Evolutionary conservation across 2,797 vertebrate species (phyloP).

Genomic region (Hoplostethus atlanticus): DNA sequence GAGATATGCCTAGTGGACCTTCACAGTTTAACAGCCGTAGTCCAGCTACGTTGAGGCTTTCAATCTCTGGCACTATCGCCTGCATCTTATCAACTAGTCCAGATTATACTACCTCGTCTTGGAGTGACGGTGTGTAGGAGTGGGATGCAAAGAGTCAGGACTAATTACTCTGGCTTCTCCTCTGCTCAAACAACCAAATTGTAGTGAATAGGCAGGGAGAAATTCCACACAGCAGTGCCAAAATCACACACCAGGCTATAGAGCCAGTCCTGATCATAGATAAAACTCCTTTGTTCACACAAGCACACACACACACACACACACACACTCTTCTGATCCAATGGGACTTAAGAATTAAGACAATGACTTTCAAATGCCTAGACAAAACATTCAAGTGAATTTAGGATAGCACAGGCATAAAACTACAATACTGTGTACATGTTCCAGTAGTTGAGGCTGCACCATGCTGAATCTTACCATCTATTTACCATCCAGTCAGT

Average conservation of each 20-base stretch:
- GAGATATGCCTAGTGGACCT: neutral
- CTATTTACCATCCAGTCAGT: neutral
- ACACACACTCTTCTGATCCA: neutral
- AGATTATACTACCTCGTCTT: constrained; percentile 27
- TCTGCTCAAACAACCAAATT: constrained; percentile 13
- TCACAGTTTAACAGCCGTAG: constrained; percentile 5
- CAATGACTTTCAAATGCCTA: constrained; percentile 12
- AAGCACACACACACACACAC: too few relatives aligned
- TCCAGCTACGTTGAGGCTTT: neutral
- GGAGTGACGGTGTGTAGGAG: neutral
- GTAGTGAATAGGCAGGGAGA: neutral
- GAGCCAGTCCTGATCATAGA: neutral
- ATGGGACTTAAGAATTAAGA: constrained; percentile 18
- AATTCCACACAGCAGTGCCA: constrained; percentile 10
- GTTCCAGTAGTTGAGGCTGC: neutral
- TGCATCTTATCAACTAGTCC: constrained; percentile 27
- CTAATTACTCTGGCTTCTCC: neutral
- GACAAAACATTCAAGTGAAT: constrained; percentile 6
- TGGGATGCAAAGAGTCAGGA: constrained; percentile 27
- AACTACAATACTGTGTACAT: neutral
- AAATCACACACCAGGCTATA: constrained; percentile 18
- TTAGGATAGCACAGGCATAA: neutral
- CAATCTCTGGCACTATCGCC: constrained; percentile 5
- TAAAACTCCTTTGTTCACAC: neutral
- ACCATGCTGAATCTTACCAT: neutral